Base-by-base conservation (phyloP, 2,888 invertebrate genomes). In the Lypha dubia region DNA sequence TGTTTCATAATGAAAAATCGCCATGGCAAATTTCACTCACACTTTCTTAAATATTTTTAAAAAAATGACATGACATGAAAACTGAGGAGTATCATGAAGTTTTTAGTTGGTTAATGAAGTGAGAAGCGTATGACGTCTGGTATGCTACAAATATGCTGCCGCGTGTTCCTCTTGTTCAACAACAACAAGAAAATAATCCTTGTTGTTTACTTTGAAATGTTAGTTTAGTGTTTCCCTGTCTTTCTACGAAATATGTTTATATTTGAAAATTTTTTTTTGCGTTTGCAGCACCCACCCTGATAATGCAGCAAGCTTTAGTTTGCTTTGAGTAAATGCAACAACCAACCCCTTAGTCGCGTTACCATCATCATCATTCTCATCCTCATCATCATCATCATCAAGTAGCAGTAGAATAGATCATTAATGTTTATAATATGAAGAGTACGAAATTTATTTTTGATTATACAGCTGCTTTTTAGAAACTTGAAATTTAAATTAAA, bases 1-100 rank as follows among this genome's bases (percentile, higher is more conserved):
- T 51, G 38, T 76, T 67, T 56, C 41, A 44, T 68, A 83, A 79
- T 79, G 44, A 83, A 53, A 81, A 79, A 75, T 79, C 79, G 83
- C 83, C 83, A 83, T 75, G 56, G 75, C 65, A 35, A 79, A 79
- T 71, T 74, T 51, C 49, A 83, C 75, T 83, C 83, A 79, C 79
- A 79, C 83, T 75, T 46, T 44, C 38, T 2, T 44, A 15, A n/a
- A n/a, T n/a, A n/a, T n/a, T 22, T 70, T 24, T 4, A 13, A 65
- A 24, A 17, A n/a, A n/a, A n/a, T n/a, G n/a, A n/a, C n/a, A 15
- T 65, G 65, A 79, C 79, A 79, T 65, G 65, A 49, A 65, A 44
- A 44, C 17, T 20, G 49, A 73, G 20, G 49, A 73, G 20, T 49
- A 20, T 65, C 49, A 65, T 73, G 73, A 65, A 3, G 65, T 62